Evolutionary conservation across 1,140 invertebrate genomes (phyloP), one percentile per base, ranked within the genome.

Genomic region (Orchestia grillus): DNA sequence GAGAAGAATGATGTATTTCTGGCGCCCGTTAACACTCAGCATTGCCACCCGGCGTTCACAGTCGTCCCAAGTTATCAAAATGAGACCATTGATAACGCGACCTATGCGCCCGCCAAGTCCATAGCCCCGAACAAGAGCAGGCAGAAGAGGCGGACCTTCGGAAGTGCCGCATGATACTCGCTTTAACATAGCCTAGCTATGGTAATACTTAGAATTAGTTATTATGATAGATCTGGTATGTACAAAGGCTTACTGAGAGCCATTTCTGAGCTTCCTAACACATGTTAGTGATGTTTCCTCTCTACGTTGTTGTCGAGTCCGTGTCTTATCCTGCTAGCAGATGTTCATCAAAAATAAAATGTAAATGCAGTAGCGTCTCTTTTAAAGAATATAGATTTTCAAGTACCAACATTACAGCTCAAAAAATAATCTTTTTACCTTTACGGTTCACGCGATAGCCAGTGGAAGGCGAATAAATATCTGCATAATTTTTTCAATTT

Each of bases 191-290:
- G 92, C 40, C 44, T 94, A 94, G 45, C 92, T 45, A 94, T 94
- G 1, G 92, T 94, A 94, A 94, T 94, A 94, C 92, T 94, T 94
- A 94, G 47, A 19, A 47, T 94, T 94, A 94, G 44, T 94, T 94
- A 94, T 94, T 94, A 94, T 94, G 92, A 94, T 94, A 94, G 92
- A 94, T 47, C 92, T 94, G 44, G 92, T 94, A 94, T 94, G 44
- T 94, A 94, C 92, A 94, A 94, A 94, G 44, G 92, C 92, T 94
- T 94, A 94, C 92, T 94, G 92, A 94, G 92, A 94, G 44, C 92
- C 44, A 40, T 44, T 40, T 45, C 41, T 94, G 92, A 94, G 92
- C 92, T 94, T 44, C 92, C 92, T 44, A 94, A 94, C 92, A 44
- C 45, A 42, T 45, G 92, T 94, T 94, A 43, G 62, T 3, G 8